These are phyloP conservation scores for Scotopteryx bipunctaria DNA, from an alignment of 2,888 invertebrate genomes.

Conservation along the genomic window DNA sequence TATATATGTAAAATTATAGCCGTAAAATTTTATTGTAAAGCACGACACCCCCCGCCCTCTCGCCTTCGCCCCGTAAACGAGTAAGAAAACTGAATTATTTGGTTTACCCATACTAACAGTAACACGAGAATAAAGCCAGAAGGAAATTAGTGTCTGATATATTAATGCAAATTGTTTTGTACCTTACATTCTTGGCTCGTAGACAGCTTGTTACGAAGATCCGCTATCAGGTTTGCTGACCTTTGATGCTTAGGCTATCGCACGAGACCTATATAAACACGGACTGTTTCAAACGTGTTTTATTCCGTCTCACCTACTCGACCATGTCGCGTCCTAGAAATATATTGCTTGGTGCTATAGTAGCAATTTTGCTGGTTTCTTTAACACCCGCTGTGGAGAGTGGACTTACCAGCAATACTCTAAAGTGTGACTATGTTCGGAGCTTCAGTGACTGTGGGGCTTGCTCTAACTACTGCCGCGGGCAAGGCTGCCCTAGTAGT, in stretches of 20 bases:
- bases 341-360: conserved; percentile 2
- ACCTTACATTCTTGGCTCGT: background rate
- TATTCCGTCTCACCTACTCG: background rate
- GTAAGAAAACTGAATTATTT: too few relatives aligned
- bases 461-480: conserved; percentile 17
- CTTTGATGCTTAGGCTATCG: conserved; percentile 3
- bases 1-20: too few relatives aligned
- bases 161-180: too few relatives aligned
- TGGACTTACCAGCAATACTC: conserved; percentile 15
- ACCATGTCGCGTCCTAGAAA: conserved; percentile 6
- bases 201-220: background rate
- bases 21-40: too few relatives aligned
- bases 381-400: conserved; percentile 4
- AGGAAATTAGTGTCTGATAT: too few relatives aligned
- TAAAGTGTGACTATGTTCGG: conserved; percentile 20
- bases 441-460: conserved; percentile 18
- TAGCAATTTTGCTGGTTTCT: background rate
- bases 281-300: background rate
- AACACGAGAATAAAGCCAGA: too few relatives aligned
- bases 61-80: too few relatives aligned
- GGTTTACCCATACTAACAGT: too few relatives aligned
- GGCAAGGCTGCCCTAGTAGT: conserved; percentile 18
- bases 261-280: conserved; percentile 1
- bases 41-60: too few relatives aligned
- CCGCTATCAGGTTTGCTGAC: conserved; percentile 7